Evolutionary conservation across 2,797 vertebrate species (phyloP).

Genomic region (Philypnodon macrostomus): DNA sequence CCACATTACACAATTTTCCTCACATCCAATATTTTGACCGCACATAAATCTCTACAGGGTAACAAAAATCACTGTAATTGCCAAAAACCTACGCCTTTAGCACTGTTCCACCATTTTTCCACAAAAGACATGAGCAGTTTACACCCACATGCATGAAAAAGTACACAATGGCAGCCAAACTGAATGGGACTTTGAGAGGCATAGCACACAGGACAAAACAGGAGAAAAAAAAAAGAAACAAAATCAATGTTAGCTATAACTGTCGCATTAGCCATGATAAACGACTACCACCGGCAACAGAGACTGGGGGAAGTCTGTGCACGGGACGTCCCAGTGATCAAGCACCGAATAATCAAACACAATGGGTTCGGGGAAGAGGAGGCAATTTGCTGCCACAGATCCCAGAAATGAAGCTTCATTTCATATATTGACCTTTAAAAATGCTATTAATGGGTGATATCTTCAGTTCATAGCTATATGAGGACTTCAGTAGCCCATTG

Average conservation of each 20-base stretch:
- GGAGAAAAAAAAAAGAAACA: conserved; percentile 32
- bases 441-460: conserved; percentile 58
- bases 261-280: conserved; percentile 64
- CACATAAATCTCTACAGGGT: conserved; percentile 12
- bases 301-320: conserved; percentile 45
- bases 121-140: conserved; percentile 47
- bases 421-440: conserved; percentile 66
- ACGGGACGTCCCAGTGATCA: conserved; percentile 63
- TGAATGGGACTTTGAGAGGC: conserved; percentile 44
- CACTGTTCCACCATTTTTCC: conserved; percentile 21
- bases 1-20: not conserved
- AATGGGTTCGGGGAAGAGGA: conserved; percentile 65
- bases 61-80: conserved; percentile 22
- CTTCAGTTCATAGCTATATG: conserved; percentile 43
- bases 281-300: conserved; percentile 40
- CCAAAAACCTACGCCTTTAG: conserved; percentile 19
- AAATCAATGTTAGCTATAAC: conserved; percentile 65
- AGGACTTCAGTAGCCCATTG: conserved; percentile 26
- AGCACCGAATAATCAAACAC: conserved; percentile 60
- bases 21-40: conserved; percentile 28
- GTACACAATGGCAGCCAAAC: conserved; percentile 40
- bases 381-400: conserved; percentile 66
- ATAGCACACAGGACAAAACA: conserved; percentile 39
- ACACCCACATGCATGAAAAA: conserved; percentile 20
- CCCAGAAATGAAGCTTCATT: conserved; percentile 55